Conservation (phyloP, 23 tunicate genomes). For the Phallusia fumigata region DNA sequence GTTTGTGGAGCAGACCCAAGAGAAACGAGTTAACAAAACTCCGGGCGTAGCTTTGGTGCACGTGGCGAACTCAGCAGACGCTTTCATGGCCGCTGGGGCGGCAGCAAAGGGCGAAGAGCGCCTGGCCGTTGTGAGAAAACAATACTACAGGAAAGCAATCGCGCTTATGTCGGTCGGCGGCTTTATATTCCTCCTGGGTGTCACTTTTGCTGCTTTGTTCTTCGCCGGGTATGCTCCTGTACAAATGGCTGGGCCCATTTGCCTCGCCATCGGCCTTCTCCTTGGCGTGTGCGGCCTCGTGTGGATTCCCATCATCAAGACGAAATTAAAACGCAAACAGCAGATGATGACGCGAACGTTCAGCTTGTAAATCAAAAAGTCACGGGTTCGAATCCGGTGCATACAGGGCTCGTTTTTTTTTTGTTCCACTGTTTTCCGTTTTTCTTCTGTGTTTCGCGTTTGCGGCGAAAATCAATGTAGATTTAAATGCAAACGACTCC, state of each 20-base stretch:
- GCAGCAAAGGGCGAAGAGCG: conserved; percentile 53
- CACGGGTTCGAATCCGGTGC: no score
- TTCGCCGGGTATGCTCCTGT: conserved; percentile 40
- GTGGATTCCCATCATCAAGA: conserved; percentile 79
- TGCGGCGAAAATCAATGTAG: no score
- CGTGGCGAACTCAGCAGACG: conserved; percentile 41
- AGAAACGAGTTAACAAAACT: not conserved
- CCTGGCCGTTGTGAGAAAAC: conserved; percentile 12
- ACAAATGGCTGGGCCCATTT: conserved; percentile 68
- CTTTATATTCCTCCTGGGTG: conserved; percentile 44
- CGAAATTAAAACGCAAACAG: conserved; percentile 71
- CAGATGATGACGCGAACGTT: conserved; percentile 45
- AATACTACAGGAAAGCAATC: conserved; percentile 79
- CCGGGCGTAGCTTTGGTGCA: conserved; percentile 19
- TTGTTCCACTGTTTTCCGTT: no score
- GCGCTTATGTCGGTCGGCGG: conserved; percentile 75
- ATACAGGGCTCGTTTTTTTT: no score
- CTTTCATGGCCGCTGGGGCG: conserved; percentile 46
- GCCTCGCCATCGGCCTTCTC: conserved; percentile 68
- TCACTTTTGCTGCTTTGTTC: conserved; percentile 56
- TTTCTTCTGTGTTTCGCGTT: no score
- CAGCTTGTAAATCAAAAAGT: conserved; percentile 16
- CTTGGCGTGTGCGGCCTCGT: conserved; percentile 80
- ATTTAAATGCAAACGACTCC: no score
- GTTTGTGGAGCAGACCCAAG: not conserved